Base-by-base conservation (phyloP, 2,888 invertebrate genomes). In the Autographa pulchrina region DNA sequence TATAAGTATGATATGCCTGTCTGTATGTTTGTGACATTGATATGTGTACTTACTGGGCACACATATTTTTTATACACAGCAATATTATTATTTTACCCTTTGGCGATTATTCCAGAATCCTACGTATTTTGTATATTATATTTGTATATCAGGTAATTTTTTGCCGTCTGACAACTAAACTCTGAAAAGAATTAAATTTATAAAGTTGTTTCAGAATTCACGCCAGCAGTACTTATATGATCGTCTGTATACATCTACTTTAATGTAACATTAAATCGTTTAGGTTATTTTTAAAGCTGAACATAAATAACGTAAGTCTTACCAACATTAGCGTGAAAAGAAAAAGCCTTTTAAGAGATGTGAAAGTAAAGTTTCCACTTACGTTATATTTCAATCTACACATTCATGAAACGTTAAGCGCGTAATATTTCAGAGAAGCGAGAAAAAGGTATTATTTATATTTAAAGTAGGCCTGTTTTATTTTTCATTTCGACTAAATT, bases 391-490 rank as follows among this genome's bases (percentile, higher is more conserved):
- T 61, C 61, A 61, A 61, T 61, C 18, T 61, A 38, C 61, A 67
- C 78, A 69, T 73, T 73, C 54, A 78, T 69, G 74, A 67, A 52
- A 59, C 65, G 52, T 66, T 65, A 65, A 61, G 66, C 68, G 38
- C 41, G 65, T 48, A 52, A 64, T 56, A 62, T 70, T 68, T 70
- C 66, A 66, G 70, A 60, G 32, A 59, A 63, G 62, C 9, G 13
- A 71, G 54, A 52, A 62, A 70, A 62, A 59, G 20, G 52, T 61
- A 60, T 61, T 67, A 79, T 71, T 66, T 62, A 64, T 32, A 54
- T 60, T 68, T 60, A 62, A 63, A 75, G 60, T 38, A 16, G 14
- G 41, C 67, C 5, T 56, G 25, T 25, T 56, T 56, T 56, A 48
- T 5, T 48, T 48, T 48, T n/a, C n/a, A 48, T 48, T 7, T 48